phyloP scores from a whole-genome alignment of 2,797 vertebrate species.

The Malacoraja senta region DNA sequence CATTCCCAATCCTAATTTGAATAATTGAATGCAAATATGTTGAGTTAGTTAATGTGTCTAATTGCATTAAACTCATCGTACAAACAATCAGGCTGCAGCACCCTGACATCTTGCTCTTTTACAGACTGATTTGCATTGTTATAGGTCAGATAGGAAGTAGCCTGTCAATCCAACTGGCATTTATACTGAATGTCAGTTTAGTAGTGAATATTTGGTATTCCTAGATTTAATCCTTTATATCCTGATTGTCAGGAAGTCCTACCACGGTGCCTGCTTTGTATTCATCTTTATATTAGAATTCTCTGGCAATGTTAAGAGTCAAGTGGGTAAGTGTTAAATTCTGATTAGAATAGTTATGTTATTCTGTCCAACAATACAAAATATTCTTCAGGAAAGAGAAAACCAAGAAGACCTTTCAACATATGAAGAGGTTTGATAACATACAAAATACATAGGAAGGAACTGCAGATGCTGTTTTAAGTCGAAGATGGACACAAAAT shows the following conservation, averaged over 20 bases:
- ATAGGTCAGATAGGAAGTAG: not conserved
- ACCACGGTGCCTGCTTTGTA: not conserved
- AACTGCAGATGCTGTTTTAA: too few relatives aligned
- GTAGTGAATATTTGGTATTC: not conserved
- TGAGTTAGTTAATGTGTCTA: constrained; percentile 32
- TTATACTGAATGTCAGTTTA: not conserved
- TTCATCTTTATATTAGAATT: not conserved
- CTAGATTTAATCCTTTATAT: not conserved
- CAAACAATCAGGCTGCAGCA: not conserved
- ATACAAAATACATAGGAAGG: too few relatives aligned
- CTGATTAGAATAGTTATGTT: not conserved
- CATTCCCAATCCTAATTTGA: constrained; percentile 20
- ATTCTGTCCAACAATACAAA: not conserved
- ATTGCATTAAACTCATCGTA: not conserved
- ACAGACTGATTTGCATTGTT: not conserved
- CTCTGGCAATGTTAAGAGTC: not conserved
- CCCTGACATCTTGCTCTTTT: not conserved
- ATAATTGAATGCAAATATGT: constrained; percentile 32
- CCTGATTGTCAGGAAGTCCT: not conserved
- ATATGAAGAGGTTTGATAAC: not conserved
- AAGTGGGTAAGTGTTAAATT: not conserved
- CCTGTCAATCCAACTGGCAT: not conserved
- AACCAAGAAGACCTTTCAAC: not conserved
- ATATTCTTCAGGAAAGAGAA: not conserved
- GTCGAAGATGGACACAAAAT: too few relatives aligned